These are phyloP conservation scores for Struthidea cinerea DNA, from an alignment of 2,113 vertebrate genomes.

Conservation along the genomic window DNA sequence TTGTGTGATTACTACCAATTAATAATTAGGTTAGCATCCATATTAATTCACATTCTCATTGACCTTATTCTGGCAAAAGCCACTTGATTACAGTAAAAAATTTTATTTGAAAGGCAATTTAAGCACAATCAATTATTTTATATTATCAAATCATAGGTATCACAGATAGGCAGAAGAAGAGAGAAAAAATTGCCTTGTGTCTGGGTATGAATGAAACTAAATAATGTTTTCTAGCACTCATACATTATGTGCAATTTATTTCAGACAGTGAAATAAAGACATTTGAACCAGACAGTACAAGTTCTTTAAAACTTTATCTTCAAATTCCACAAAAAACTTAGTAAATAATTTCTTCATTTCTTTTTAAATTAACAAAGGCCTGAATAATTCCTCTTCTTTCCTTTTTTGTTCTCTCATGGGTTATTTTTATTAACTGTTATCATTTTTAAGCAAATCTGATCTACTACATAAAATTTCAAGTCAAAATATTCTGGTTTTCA, in stretches of 20 bases:
- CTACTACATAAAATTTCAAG: neutral
- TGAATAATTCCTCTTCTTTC: neutral
- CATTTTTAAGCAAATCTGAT: neutral
- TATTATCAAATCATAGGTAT: neutral
- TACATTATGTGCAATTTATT: neutral
- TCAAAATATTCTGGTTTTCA: neutral
- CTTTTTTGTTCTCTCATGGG: neutral
- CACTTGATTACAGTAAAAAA: neutral
- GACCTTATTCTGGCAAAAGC: neutral
- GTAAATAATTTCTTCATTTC: neutral
- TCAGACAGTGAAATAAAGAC: neutral
- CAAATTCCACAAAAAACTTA: neutral
- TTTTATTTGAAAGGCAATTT: neutral
- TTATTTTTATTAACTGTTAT: neutral
- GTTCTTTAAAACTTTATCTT: neutral
- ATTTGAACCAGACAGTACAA: neutral
- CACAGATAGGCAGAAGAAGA: neutral
- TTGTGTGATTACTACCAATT: neutral
- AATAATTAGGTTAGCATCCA: neutral
- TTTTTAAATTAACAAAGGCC: neutral
- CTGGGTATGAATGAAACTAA: neutral
- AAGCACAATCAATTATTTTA: neutral
- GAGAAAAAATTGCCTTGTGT: neutral
- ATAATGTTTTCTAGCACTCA: neutral
- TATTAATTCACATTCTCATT: neutral